Percentiles rank a stretch among this genome's conserved stretches.
phyloP scores from a whole-genome alignment of 35 echinoderm and acorn worm species.

The Lytechinus pictus region DNA sequence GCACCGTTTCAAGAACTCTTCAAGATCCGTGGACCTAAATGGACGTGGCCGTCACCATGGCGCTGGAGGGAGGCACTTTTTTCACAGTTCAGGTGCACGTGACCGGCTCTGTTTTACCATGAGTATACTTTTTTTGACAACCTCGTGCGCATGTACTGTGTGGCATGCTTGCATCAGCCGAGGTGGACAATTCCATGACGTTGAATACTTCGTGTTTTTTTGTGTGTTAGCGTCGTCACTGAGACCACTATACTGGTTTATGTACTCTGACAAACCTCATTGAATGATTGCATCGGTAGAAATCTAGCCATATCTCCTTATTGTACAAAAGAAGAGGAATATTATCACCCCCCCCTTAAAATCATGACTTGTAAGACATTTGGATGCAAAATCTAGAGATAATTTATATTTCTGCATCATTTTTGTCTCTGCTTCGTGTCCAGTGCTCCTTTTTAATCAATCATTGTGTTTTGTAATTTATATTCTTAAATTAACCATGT shows the following conservation, averaged over 20 bases:
- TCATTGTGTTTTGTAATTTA: not conserved
- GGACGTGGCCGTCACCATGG: not conserved
- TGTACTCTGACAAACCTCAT: not conserved
- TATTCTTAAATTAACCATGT: not conserved
- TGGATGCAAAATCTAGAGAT: not conserved
- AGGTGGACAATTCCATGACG: not conserved
- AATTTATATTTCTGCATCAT: not conserved
- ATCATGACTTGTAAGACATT: not conserved
- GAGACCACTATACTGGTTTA: not conserved
- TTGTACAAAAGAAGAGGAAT: slow-evolving; percentile 19
- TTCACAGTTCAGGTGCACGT: not conserved
- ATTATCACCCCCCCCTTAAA: not conserved
- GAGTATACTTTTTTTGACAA: not conserved
- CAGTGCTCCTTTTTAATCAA: not conserved
- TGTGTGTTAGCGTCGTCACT: not conserved
- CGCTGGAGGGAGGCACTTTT: not conserved
- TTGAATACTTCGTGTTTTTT: not conserved
- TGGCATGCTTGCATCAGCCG: not conserved
- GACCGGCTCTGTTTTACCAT: not conserved
- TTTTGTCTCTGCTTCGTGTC: not conserved
- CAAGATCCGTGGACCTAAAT: not conserved
- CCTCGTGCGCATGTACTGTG: not conserved
- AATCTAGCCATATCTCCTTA: not conserved
- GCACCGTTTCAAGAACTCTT: not conserved
- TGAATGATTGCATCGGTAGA: not conserved